Conservation (phyloP, 1,140 invertebrate species). For the Aphelinus atriplicis region DNA sequence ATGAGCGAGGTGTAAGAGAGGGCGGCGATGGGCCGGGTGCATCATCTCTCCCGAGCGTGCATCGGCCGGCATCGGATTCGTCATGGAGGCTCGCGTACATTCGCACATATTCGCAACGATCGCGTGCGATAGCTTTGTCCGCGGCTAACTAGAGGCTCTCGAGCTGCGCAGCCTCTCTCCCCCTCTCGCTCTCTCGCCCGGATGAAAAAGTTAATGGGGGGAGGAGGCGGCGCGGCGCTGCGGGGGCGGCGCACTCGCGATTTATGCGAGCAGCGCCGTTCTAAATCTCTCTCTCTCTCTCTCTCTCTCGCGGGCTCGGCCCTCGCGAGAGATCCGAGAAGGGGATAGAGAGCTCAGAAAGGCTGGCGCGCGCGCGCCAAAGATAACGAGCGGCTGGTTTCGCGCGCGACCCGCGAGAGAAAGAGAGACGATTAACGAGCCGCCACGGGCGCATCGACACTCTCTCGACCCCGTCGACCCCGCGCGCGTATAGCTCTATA, state of each 20-base stretch:
- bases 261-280: slow-evolving; percentile 54
- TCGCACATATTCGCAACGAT: too few relatives aligned
- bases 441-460: slow-evolving; percentile 34
- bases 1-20: too few relatives aligned
- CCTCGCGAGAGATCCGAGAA: too few relatives aligned
- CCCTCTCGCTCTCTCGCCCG: slow-evolving; percentile 22
- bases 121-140: too few relatives aligned
- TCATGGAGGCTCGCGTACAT: too few relatives aligned
- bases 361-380: slow-evolving; percentile 5
- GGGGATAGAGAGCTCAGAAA: slow-evolving; percentile 2
- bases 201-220: slow-evolving; percentile 58
- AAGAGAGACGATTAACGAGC: slow-evolving; percentile 30
- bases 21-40: too few relatives aligned
- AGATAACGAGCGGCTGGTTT: not conserved
- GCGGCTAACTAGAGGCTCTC: slow-evolving; percentile 29
- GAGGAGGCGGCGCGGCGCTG: slow-evolving; percentile 52
- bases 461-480: not conserved
- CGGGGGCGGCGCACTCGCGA: slow-evolving; percentile 54
- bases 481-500: not conserved
- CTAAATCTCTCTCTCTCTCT: slow-evolving; percentile 32
- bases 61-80: too few relatives aligned
- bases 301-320: slow-evolving; percentile 46
- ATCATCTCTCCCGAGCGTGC: too few relatives aligned
- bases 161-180: slow-evolving; percentile 5
- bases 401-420: not conserved